Percentiles rank a stretch among this genome's conserved stretches.
Evolutionary conservation across 2,797 vertebrate species (phyloP).

Genomic region (Stomatorhinus walkeri): DNA sequence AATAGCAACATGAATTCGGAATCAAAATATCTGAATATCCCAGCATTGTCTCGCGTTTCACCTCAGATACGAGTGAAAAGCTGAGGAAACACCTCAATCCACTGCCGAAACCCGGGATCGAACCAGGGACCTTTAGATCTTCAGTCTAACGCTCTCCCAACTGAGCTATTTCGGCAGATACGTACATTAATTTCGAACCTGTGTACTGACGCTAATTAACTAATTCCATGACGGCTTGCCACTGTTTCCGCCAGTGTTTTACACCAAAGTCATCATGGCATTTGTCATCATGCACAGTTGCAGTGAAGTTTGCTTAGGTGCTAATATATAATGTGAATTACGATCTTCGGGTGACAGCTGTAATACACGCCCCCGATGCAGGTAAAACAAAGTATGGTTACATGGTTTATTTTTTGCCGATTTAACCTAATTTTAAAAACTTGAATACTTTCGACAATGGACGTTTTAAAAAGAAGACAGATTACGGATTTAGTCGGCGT

Average conservation of each 20-base stretch:
- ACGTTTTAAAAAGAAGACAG: no score
- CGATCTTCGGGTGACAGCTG: no score
- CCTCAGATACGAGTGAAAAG: neutral
- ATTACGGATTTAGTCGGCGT: no score
- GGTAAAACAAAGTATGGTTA: no score
- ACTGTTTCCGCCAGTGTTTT: neutral
- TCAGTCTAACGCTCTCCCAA: conserved; percentile 37
- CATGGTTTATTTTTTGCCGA: no score
- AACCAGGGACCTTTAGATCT: conserved; percentile 39
- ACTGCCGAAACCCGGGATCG: conserved; percentile 39
- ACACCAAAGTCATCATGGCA: neutral
- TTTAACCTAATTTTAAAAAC: no score
- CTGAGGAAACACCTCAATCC: neutral
- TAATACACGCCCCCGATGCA: no score
- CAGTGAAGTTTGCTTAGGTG: neutral
- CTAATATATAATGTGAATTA: no score
- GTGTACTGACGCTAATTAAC: neutral
- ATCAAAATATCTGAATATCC: neutral
- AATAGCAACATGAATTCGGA: neutral
- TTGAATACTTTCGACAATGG: no score
- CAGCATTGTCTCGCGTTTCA: neutral
- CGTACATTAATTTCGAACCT: no score
- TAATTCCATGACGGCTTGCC: neutral
- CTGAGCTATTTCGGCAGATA: conserved; percentile 33
- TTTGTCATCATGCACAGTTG: neutral